phyloP scores from a whole-genome alignment of 2,888 invertebrate species.

The Salpingus planirostris region DNA sequence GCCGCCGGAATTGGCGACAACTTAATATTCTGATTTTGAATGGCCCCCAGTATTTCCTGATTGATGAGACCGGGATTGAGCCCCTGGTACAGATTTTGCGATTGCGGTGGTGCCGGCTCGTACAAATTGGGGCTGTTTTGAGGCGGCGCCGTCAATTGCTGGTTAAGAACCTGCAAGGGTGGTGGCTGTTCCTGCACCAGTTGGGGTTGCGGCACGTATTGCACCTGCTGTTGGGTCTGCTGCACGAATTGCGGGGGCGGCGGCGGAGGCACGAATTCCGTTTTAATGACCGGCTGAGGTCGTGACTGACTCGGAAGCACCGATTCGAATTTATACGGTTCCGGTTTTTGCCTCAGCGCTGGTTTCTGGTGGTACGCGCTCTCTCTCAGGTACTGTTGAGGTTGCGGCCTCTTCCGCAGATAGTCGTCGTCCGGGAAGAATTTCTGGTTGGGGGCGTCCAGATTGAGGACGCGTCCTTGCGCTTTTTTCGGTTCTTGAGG shows the following conservation, averaged over 20 bases:
- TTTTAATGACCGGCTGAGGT: slow-evolving; percentile 5
- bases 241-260: slow-evolving; percentile 9
- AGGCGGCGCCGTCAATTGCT: slow-evolving; percentile 16
- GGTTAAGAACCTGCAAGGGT: slow-evolving; percentile 1
- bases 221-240: slow-evolving; percentile 9
- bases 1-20: not conserved
- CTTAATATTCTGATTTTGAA: slow-evolving; percentile 9
- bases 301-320: slow-evolving; percentile 22
- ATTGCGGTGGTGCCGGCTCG: slow-evolving; percentile 17
- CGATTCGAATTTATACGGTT: slow-evolving; percentile 29
- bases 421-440: slow-evolving; percentile 29
- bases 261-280: slow-evolving; percentile 5
- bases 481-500: slow-evolving; percentile 27
- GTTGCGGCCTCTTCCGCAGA: slow-evolving; percentile 22
- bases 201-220: slow-evolving; percentile 1
- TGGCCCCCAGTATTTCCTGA: slow-evolving; percentile 21
- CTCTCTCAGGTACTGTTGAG: slow-evolving; percentile 38
- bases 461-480: slow-evolving; percentile 33
- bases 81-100: slow-evolving; percentile 20
- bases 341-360: slow-evolving; percentile 17
- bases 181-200: not conserved
- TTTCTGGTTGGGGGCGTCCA: slow-evolving; percentile 26
- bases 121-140: slow-evolving; percentile 22
- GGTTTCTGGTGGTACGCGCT: slow-evolving; percentile 28
- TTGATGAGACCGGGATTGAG: slow-evolving; percentile 21